Evolutionary conservation across 2,797 vertebrate species (phyloP).

Genomic region (Platyrinchus mystaceus): DNA sequence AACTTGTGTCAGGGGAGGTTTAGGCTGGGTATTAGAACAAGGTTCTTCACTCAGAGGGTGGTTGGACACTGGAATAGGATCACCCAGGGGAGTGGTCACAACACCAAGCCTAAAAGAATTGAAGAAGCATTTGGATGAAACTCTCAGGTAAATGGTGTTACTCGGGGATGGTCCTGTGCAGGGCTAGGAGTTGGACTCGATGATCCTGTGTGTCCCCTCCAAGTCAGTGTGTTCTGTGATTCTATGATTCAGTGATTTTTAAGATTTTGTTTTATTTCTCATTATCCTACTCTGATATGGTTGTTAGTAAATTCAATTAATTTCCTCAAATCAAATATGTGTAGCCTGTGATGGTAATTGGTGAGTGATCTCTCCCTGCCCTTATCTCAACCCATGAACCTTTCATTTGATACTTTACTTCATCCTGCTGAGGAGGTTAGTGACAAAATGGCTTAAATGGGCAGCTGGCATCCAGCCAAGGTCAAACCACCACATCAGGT

Average conservation of each 20-base stretch:
- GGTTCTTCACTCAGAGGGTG: background rate
- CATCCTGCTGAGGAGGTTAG: background rate
- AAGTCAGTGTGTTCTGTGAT: background rate
- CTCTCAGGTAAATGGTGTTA: too few species aligned
- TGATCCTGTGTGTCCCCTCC: background rate
- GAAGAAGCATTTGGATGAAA: background rate
- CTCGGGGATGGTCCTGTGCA: background rate
- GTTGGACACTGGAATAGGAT: background rate
- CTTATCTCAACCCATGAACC: fast-evolving
- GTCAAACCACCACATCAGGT: background rate
- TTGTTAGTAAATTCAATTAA: background rate
- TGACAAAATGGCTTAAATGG: background rate
- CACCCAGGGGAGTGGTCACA: background rate
- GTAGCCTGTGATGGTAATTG: background rate
- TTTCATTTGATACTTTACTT: background rate
- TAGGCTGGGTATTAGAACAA: background rate
- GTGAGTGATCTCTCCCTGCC: background rate
- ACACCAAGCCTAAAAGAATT: background rate
- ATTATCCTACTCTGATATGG: background rate
- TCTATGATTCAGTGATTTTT: background rate
- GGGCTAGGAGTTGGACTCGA: background rate
- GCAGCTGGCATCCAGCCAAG: background rate
- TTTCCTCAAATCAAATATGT: background rate
- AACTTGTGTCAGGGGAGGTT: background rate
- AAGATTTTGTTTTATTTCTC: background rate